phyloP scores from a whole-genome alignment of 1,140 invertebrate genomes.

The Danaus plexippus region DNA sequence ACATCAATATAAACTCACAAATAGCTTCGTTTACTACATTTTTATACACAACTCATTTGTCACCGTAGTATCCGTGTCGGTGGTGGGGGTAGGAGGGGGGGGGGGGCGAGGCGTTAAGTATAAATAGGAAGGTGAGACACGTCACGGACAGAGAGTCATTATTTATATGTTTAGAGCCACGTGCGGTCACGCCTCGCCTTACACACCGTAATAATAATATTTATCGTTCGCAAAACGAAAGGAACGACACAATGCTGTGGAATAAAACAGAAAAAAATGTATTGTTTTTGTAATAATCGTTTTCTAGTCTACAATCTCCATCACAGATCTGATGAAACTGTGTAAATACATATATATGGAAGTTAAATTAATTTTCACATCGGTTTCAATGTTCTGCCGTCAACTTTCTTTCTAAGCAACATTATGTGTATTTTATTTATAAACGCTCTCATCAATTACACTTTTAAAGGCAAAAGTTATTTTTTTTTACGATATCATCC shows the following conservation, averaged over 20 bases:
- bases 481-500: neutral
- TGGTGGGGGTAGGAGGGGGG: conserved; percentile 1
- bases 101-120: conserved; percentile 5
- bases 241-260: no score
- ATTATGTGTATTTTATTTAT: no score
- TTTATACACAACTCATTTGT: neutral
- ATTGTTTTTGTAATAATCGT: no score
- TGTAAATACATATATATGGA: no score
- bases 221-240: no score
- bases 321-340: no score
- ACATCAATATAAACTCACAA: conserved; percentile 1
- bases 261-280: no score
- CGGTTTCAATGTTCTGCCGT: no score
- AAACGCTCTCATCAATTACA: no score
- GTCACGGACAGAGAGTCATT: conserved; percentile 14
- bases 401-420: no score
- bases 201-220: neutral
- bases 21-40: conserved; percentile 1
- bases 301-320: no score
- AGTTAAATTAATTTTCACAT: no score
- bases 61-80: neutral
- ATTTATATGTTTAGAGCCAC: conserved; percentile 10
- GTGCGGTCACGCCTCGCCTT: conserved; percentile 15
- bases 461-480: neutral
- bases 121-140: conserved; percentile 15